These are phyloP conservation scores for Neelides sp. DNA, from an alignment of 1,140 invertebrate genomes.

Conservation along the genomic window DNA sequence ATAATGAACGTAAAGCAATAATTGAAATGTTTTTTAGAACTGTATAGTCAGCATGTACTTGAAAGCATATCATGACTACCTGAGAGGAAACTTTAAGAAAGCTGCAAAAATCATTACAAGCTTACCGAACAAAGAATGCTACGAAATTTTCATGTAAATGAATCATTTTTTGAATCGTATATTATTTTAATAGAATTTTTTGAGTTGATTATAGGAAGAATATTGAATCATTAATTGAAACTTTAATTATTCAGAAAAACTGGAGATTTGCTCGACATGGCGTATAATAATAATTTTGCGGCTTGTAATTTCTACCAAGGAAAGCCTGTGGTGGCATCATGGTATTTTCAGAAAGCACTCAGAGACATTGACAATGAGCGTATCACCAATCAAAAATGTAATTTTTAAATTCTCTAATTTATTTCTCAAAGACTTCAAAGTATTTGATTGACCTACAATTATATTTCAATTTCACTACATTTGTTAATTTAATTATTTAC, in stretches of 20 bases:
- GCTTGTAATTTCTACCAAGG: conserved; percentile 73
- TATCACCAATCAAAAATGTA: conserved; percentile 37
- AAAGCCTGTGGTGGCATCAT: conserved; percentile 70
- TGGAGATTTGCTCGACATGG: conserved; percentile 52
- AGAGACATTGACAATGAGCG: conserved; percentile 54
- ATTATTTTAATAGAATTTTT: too few species aligned
- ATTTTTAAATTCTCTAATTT: conserved; percentile 7
- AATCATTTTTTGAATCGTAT: too few species aligned
- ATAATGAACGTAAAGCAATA: background rate
- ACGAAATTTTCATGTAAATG: conserved; percentile 7
- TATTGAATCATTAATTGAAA: too few species aligned
- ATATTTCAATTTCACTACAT: background rate
- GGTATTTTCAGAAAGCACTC: conserved; percentile 72
- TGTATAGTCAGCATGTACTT: conserved; percentile 52
- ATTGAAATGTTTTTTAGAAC: too few species aligned
- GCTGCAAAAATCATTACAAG: conserved; percentile 50
- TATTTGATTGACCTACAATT: background rate
- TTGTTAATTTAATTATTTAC: background rate
- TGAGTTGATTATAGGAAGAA: too few species aligned
- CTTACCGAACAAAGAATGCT: background rate
- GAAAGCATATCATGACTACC: conserved; percentile 55
- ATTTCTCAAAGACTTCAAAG: background rate
- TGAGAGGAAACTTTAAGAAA: conserved; percentile 53
- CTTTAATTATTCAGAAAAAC: too few species aligned
- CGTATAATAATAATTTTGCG: conserved; percentile 80